Conservation (phyloP, 2,113 vertebrate species). For the Motacilla alba region DNA sequence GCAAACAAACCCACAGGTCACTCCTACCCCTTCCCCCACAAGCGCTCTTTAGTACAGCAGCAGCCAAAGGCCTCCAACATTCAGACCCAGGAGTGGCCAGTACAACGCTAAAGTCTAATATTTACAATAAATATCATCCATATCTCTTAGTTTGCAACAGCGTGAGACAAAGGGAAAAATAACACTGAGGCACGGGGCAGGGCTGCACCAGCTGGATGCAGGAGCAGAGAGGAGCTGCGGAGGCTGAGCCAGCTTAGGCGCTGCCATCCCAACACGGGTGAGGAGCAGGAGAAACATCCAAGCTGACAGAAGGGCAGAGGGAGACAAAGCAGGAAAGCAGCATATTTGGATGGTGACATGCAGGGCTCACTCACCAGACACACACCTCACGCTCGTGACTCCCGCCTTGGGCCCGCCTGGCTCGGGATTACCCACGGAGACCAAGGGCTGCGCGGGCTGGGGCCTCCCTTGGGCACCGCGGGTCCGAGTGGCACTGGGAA, state of each 20-base stretch:
- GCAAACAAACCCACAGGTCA: constrained; percentile 35
- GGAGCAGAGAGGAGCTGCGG: neutral
- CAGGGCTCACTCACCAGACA: neutral
- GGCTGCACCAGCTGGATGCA: neutral
- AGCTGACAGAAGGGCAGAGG: neutral
- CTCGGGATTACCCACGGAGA: rapidly evolving
- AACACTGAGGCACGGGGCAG: constrained; percentile 6
- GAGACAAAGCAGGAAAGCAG: neutral
- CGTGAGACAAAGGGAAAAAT: constrained; percentile 29
- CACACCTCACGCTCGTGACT: neutral
- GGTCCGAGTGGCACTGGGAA: neutral
- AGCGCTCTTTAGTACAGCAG: constrained; percentile 27
- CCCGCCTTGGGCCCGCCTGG: neutral
- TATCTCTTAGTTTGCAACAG: constrained; percentile 48
- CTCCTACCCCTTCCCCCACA: constrained; percentile 30
- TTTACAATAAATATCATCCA: constrained; percentile 72
- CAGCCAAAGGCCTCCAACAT: constrained; percentile 46
- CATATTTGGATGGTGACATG: neutral
- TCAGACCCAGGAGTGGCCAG: constrained; percentile 25
- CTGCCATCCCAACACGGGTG: rapidly evolving
- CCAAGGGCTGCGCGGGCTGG: neutral
- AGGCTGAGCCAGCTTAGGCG: neutral
- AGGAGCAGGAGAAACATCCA: neutral
- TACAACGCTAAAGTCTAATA: constrained; percentile 53
- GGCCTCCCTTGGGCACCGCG: rapidly evolving